Conservation (phyloP, 2,888 invertebrate species). For the Rhamnusium bicolor region DNA sequence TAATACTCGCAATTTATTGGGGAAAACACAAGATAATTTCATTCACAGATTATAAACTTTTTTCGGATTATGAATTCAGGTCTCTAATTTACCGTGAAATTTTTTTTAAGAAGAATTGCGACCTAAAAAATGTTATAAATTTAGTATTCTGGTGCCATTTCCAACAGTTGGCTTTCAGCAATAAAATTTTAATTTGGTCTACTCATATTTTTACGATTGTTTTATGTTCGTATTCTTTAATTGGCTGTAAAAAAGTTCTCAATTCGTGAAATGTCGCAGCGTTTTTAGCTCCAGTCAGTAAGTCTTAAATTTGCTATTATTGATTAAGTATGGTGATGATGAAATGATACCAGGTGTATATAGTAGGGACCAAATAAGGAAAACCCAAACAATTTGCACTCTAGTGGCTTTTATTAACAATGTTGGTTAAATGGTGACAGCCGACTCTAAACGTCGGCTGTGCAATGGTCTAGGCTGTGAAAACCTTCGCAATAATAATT, state of each 20-base stretch:
- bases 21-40: too few relatives aligned
- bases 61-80: too few relatives aligned
- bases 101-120: background rate
- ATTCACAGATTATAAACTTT: too few relatives aligned
- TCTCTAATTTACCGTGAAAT: background rate
- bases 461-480: too few relatives aligned
- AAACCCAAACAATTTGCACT: too few relatives aligned
- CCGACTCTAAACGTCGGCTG: too few relatives aligned
- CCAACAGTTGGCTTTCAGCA: background rate
- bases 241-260: background rate
- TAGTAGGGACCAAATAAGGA: too few relatives aligned
- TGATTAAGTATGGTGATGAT: background rate
- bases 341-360: too few relatives aligned
- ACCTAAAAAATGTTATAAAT: background rate
- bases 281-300: background rate
- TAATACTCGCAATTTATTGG: too few relatives aligned
- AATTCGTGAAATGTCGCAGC: background rate
- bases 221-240: conserved; percentile 13
- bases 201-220: conserved; percentile 9
- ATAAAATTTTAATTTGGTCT: conserved; percentile 10
- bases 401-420: too few relatives aligned
- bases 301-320: background rate
- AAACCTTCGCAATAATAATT: too few relatives aligned
- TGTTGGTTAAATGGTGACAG: too few relatives aligned
- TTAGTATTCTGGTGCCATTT: background rate